Evolutionary conservation across 1,140 invertebrate genomes (phyloP).

Genomic region (Cydia splendana): DNA sequence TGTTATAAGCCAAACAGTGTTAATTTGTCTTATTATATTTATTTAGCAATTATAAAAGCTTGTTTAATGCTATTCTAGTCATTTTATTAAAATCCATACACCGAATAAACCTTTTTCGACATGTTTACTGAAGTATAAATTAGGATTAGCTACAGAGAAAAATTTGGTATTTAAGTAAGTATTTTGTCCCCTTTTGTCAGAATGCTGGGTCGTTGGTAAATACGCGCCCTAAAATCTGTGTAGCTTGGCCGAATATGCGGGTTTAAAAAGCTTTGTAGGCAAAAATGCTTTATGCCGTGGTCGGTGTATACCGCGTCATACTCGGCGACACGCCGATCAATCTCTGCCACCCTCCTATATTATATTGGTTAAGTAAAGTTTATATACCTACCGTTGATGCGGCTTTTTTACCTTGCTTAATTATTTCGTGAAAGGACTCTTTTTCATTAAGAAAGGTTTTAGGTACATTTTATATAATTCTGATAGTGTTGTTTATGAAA

Average conservation of each 20-base stretch:
- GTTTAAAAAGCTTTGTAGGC: background rate
- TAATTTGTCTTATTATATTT: too few relatives aligned
- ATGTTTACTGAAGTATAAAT: background rate
- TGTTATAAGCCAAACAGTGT: too few relatives aligned
- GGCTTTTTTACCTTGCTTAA: background rate
- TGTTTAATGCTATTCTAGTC: too few relatives aligned
- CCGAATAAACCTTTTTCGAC: background rate
- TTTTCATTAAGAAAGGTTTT: background rate
- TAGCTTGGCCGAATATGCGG: background rate
- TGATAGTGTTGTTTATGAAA: too few relatives aligned
- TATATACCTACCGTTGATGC: slow-evolving; percentile 19
- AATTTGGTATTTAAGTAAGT: background rate
- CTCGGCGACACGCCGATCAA: slow-evolving; percentile 26
- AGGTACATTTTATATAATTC: too few relatives aligned
- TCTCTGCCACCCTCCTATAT: slow-evolving; percentile 3
- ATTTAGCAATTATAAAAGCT: too few relatives aligned
- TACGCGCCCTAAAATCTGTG: background rate
- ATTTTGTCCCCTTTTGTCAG: background rate
- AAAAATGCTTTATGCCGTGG: slow-evolving; percentile 15
- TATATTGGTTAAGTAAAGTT: background rate
- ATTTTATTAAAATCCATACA: background rate
- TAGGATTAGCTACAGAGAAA: background rate
- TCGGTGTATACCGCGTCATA: slow-evolving; percentile 9
- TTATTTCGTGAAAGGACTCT: background rate
- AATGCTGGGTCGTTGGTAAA: slow-evolving; percentile 10